These are phyloP conservation scores for Acromyrmex echinatior DNA, from an alignment of 1,140 invertebrate species.

Conservation along the genomic window DNA sequence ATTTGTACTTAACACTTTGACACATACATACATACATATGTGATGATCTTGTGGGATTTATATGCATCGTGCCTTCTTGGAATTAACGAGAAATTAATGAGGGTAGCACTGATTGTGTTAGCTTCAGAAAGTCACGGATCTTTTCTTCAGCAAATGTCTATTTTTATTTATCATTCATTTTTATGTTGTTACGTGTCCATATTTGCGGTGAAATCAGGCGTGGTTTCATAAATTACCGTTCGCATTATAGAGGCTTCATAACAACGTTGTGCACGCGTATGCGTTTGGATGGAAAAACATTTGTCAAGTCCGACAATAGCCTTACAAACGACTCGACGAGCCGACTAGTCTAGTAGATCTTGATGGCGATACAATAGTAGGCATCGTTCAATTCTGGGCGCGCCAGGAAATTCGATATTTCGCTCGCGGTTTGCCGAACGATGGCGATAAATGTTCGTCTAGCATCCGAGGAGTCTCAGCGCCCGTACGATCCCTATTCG, in stretches of 20 bases:
- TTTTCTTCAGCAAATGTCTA: background rate
- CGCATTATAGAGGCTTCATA: conserved; percentile 38
- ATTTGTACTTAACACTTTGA: conserved; percentile 58
- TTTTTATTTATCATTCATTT: background rate
- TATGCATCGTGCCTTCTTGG: background rate
- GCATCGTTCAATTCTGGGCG: conserved; percentile 77
- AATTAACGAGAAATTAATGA: conserved; percentile 40
- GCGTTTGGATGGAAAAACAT: conserved; percentile 55
- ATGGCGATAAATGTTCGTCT: conserved; percentile 71
- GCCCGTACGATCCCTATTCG: background rate
- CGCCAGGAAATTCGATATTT: conserved; percentile 80
- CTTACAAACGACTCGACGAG: conserved; percentile 74
- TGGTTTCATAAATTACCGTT: conserved; percentile 29
- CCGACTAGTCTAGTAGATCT: conserved; percentile 69
- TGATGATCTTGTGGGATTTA: background rate
- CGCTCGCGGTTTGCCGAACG: conserved; percentile 64
- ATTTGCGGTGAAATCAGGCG: conserved; percentile 49
- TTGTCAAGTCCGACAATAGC: conserved; percentile 72
- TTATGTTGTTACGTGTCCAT: background rate
- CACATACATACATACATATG: background rate
- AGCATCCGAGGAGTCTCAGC: conserved; percentile 41
- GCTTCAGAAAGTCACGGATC: background rate
- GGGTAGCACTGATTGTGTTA: background rate
- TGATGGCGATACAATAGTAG: conserved; percentile 72
- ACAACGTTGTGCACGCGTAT: conserved; percentile 37